Conservation (phyloP, 2,797 vertebrate species). For the Acridotheres tristis region DNA sequence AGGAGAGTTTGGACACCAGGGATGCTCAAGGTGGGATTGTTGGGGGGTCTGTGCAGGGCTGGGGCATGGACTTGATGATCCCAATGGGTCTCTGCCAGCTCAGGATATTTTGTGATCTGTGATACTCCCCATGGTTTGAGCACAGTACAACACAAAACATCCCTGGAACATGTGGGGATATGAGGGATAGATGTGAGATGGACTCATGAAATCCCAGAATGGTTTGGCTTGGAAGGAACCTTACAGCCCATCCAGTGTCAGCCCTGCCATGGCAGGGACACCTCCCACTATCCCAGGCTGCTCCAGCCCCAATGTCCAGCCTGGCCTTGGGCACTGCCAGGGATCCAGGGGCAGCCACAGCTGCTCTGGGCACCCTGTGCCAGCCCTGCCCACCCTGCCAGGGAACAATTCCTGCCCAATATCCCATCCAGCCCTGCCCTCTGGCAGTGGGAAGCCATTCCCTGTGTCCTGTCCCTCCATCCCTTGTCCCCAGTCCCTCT, state of each 20-base stretch:
- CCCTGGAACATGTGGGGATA: not conserved
- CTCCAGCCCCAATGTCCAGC: rapidly evolving
- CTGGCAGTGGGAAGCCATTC: not conserved
- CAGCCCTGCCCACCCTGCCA: rapidly evolving
- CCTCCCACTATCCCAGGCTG: rapidly evolving
- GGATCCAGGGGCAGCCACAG: not conserved
- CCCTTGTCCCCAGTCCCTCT: not conserved
- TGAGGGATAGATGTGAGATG: rapidly evolving
- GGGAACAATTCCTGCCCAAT: not conserved
- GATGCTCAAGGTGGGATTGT: rapidly evolving
- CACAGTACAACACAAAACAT: not conserved
- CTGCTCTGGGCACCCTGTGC: too few relatives aligned
- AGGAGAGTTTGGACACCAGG: not conserved
- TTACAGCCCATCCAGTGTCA: rapidly evolving
- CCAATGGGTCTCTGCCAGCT: not conserved
- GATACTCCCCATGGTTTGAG: rapidly evolving
- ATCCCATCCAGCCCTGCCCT: not conserved
- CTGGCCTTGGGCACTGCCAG: not conserved
- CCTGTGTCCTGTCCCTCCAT: not conserved
- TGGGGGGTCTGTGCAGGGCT: rapidly evolving
- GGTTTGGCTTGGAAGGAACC: not conserved
- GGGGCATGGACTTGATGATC: rapidly evolving
- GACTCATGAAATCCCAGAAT: not conserved
- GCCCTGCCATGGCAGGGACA: not conserved
- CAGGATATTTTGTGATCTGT: not conserved